Base-by-base conservation (phyloP, 2,113 vertebrate species). In the Nannobrachium achirus region DNA sequence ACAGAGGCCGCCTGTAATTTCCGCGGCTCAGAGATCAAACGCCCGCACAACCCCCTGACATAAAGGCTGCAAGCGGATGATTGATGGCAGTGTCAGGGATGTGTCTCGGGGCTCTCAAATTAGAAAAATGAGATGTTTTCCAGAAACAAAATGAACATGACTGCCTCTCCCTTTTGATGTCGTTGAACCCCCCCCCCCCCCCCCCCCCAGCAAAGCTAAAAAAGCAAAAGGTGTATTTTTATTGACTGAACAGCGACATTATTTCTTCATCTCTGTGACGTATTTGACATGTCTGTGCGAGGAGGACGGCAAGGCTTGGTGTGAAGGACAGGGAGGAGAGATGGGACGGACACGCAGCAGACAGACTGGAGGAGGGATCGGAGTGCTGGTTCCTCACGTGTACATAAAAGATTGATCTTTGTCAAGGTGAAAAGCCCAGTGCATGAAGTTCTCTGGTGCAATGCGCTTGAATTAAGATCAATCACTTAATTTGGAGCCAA, bases 1-100 rank as follows among this genome's bases (percentile, higher is more conserved):
- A 76, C 38, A 11, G 19, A 69, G 41, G 72, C 40, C n/a, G 61
- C 59, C 63, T 69, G 67, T 73, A 64, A 71, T 63, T 56, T 74
- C 50, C 74, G 66, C 56, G 48, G 61, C 57, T 64, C 61, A 49
- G 68, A 69, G 66, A 81, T 87, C 77, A 84, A 87, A 82, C 66
- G 11, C 52, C 0, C 44, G 67, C 33, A 39, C 46, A 63, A 16
- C 45, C 56, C 14, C 39, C n/a, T 20, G 69, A 76, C 55, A 63
- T 46, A 25, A 56, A 69, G 53, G 59, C 48, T 46, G 13, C 25
- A 33, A 52, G 55, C 45, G 55, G 49, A 57, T 50, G 53, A 74
- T n/a, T 51, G 69, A 63, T 15, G 25, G 59, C 41, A 55, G 18
- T 1, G 33, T 55, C 20, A 13, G 58, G 56, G 55, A 56, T 57